Percentiles rank a stretch among this genome's conserved stretches.
These are phyloP conservation scores for Synanthedon vespiformis DNA, from an alignment of 2,888 invertebrate species.

Conservation along the genomic window DNA sequence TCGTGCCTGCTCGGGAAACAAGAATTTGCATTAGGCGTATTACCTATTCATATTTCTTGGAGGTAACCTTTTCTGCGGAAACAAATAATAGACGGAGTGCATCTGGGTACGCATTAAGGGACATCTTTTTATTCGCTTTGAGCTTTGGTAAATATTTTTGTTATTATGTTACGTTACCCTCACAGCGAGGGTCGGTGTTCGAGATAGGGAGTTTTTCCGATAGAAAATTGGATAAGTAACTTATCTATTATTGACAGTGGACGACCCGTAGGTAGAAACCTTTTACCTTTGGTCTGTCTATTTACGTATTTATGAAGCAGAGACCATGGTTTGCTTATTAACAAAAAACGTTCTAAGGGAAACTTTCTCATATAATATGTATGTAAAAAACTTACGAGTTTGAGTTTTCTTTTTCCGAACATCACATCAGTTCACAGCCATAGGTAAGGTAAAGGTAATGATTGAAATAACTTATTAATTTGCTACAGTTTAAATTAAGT, in stretches of 20 bases:
- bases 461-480: no score
- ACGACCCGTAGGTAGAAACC: background rate
- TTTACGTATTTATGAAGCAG: background rate
- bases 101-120: conserved; percentile 63
- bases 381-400: no score
- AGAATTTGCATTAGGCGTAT: conserved; percentile 62
- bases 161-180: conserved; percentile 48
- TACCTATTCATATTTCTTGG: conserved; percentile 15
- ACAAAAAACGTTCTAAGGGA: no score
- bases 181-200: conserved; percentile 19
- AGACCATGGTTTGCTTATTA: background rate
- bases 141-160: conserved; percentile 66
- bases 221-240: conserved; percentile 40
- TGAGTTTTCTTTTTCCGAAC: no score
- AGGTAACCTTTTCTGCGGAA: conserved; percentile 47
- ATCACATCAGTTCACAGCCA: no score
- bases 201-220: conserved; percentile 24
- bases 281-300: background rate
- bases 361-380: no score
- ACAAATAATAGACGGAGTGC: conserved; percentile 64
- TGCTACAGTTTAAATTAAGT: no score
- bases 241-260: conserved; percentile 39
- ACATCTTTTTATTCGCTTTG: conserved; percentile 63
- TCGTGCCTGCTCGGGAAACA: conserved; percentile 29
- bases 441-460: no score